A percentile compares a stretch with the other conserved stretches of the same genome.
phyloP scores from a whole-genome alignment of 2,797 vertebrate species.

The Artibeus jamaicensis region DNA sequence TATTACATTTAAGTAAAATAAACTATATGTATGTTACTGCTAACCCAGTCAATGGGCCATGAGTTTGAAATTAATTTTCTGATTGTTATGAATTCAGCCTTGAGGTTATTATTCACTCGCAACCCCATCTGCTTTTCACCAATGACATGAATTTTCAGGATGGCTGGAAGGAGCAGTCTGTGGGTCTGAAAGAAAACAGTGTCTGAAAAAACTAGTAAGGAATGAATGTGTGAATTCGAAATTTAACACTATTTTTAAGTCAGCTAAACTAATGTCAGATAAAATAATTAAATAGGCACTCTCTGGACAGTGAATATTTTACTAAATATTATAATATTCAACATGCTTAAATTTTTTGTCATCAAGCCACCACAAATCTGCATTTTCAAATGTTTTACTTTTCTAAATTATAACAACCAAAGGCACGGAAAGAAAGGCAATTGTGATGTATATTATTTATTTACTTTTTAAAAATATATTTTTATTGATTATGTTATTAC shows the following conservation, averaged over 20 bases:
- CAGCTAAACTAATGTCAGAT: not conserved
- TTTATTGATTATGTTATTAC: too few relatives aligned
- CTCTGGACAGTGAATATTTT: not conserved
- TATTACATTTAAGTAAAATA: not conserved
- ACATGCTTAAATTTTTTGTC: not conserved
- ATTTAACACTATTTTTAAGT: not conserved
- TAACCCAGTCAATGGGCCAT: not conserved
- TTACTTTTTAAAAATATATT: not conserved
- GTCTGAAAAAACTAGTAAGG: not conserved
- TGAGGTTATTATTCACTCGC: not conserved
- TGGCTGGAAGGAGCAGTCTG: not conserved
- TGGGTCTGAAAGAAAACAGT: not conserved
- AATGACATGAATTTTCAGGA: not conserved
- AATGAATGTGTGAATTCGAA: not conserved
- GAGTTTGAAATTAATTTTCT: not conserved
- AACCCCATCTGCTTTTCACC: not conserved
- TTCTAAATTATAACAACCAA: not conserved
- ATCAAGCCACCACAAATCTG: not conserved
- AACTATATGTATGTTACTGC: not conserved
- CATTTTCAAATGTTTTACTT: constrained; percentile 8
- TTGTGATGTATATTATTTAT: not conserved
- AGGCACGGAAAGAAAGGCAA: not conserved
- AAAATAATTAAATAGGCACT: not conserved
- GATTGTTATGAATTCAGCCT: not conserved
- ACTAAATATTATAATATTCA: not conserved